Base-by-base conservation (phyloP, 1,140 invertebrate genomes). In the Drosophila pruinosa region DNA sequence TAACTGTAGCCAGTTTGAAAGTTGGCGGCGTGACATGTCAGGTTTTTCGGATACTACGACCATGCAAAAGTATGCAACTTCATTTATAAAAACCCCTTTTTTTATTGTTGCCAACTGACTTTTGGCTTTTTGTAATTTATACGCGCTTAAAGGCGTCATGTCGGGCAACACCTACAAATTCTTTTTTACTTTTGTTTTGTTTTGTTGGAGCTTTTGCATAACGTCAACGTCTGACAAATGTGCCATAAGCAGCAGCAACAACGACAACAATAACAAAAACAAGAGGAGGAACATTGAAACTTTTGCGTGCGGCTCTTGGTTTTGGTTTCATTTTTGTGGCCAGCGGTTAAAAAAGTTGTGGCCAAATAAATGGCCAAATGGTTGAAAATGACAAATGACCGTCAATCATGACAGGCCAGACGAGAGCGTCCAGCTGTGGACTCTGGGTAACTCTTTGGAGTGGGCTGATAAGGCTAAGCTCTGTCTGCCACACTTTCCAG, bases 321-420 rank as follows among this genome's bases (percentile, higher is more conserved):
- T 72, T 75, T 65, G 50, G 58, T 75, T 75, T 53, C 19, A 22
- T 52, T 61, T 61, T 53, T 68, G 70, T 76, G 80, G 81, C 34
- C 76, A 74, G 72, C 69, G 80, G 73, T 64, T 77, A 72, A 85
- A 86, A 85, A 85, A 85, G 81, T 81, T 85, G 73, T 85, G 82
- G 83, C 67, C 78, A 86, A 82, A 86, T 89, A 86, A 88, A 89
- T 85, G 79, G 74, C 57, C 56, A 78, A 88, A 89, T 85, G 76
- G 75, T 78, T 67, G 69, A 89, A 88, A 83, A 90, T 90, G 89
- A 90, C 89, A 90, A 90, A 90, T 90, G 75, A 85, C 85, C 81
- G 89, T 90, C 89, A 90, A 90, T 90, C 89, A 90, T 90, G 89
- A 80, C 75, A 90, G 79, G 78, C 72, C 83, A 82, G 83, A 78